Base-by-base conservation (phyloP, 2,888 invertebrate species). In the Rotaria socialis region DNA sequence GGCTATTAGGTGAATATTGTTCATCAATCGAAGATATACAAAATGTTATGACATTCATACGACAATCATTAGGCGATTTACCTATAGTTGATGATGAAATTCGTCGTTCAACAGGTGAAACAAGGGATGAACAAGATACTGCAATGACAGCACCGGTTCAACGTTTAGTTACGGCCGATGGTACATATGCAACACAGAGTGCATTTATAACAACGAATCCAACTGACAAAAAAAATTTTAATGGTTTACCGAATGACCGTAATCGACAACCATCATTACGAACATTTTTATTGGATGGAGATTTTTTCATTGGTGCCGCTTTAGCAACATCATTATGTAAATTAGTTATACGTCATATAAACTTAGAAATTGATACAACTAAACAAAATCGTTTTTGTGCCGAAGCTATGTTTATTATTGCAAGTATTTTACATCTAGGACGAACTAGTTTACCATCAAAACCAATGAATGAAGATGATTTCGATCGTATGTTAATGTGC, bases 181-280 rank as follows among this genome's bases (percentile, higher is more conserved):
- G 99, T 35, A 97, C 98, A 0, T 99, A 99, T 91, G 99, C 98
- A 50, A 95, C 97, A 7, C 98, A 99, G 92, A 97, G 97, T 88
- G 97, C 96, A 75, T 96, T 98, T 92, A 96, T 95, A 90, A 93
- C 95, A 7, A 89, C 89, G 4, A 88, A 89, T 5, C 87, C 75
- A 43, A 22, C 19, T 5, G 47, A 43, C 10, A 47, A 43, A 47
- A 80, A 43, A n/a, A 11, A 47, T 24, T 24, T 10, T 10, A 47
- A 10, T 22, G 47, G 35, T 35, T 14, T 43, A n/a, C 22, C 41
- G 2, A 56, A 58, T 56, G n/a, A 43, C n/a, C 41, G 41, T 52
- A 85, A 85, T 84, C 74, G 85, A 27, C 85, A 60, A 47, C 96
- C 96, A 27, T 94, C 95, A 14, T 92, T 97, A 87, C 93, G 96